phyloP scores from a whole-genome alignment of 2,113 vertebrate species.

The Cacatua alba region DNA sequence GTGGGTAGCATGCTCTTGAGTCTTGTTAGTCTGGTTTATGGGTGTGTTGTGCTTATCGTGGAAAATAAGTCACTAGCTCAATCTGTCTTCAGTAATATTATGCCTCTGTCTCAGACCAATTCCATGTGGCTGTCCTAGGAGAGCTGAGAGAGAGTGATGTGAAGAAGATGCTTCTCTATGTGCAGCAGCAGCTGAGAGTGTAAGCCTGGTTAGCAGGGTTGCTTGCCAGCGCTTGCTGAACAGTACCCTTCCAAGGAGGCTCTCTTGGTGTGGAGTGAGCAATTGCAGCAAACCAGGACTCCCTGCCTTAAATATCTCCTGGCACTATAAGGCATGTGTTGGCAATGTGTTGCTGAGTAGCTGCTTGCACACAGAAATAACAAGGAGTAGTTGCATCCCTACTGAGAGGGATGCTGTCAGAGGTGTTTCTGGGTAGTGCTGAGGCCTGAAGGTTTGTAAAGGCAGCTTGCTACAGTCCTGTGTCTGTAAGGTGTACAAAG shows the following conservation, averaged over 20 bases:
- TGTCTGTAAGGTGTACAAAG: not conserved
- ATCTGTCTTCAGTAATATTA: not conserved
- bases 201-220: not conserved
- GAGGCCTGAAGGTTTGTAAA: not conserved
- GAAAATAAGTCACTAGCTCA: not conserved
- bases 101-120: not conserved
- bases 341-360: not conserved
- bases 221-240: not conserved
- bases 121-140: not conserved
- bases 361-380: not conserved
- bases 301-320: not conserved
- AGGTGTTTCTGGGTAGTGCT: not conserved
- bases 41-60: conserved; percentile 29
- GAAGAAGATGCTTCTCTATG: not conserved
- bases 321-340: rapidly evolving
- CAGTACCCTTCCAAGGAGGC: not conserved
- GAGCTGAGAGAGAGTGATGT: not conserved
- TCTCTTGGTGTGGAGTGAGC: not conserved
- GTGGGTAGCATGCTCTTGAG: not conserved
- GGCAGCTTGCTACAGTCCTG: rapidly evolving
- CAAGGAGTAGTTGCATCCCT: not conserved
- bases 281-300: not conserved
- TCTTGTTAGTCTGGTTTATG: conserved; percentile 45
- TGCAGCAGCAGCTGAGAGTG: not conserved
- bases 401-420: not conserved